A percentile compares a stretch with the other conserved stretches of the same genome.
phyloP scores from a whole-genome alignment of 1,140 invertebrate genomes.

The Drosophila aff. region DNA sequence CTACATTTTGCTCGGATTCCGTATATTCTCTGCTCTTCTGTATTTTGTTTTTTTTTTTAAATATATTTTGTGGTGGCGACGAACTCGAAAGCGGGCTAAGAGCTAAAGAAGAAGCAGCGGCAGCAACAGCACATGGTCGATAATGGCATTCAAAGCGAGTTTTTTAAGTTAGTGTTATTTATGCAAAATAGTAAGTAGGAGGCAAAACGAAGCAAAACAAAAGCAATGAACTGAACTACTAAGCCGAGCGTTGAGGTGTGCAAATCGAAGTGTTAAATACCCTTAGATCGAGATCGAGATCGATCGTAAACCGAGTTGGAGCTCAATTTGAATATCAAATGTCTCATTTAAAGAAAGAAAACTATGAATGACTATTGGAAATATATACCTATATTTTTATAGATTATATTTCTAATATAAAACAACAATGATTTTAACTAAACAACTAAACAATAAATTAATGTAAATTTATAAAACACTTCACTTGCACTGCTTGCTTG shows the following conservation, averaged over 20 bases:
- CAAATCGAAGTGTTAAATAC: constrained; percentile 13
- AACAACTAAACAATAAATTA: no score
- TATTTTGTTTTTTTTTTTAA: not conserved
- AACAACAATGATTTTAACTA: no score
- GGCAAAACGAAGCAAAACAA: constrained; percentile 25
- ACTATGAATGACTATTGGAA: no score
- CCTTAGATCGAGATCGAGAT: not conserved
- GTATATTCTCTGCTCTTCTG: constrained; percentile 12
- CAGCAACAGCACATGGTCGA: constrained; percentile 21
- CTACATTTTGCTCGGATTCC: constrained; percentile 47
- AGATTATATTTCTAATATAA: no score
- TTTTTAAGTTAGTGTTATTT: constrained; percentile 81
- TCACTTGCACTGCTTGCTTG: not conserved
- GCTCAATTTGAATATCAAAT: no score
- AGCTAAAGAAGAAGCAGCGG: constrained; percentile 29
- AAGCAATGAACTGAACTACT: constrained; percentile 36
- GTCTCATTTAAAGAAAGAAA: no score
- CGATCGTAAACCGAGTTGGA: not conserved
- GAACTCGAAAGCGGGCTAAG: constrained; percentile 62
- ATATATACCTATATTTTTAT: no score
- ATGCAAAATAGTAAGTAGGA: constrained; percentile 54
- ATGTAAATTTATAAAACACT: not conserved
- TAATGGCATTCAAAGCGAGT: constrained; percentile 77
- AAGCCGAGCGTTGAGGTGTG: constrained; percentile 1
- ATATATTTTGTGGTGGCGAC: constrained; percentile 42